These are phyloP conservation scores for Callocephalon fimbriatum DNA, from an alignment of 2,113 vertebrate genomes.

Conservation along the genomic window DNA sequence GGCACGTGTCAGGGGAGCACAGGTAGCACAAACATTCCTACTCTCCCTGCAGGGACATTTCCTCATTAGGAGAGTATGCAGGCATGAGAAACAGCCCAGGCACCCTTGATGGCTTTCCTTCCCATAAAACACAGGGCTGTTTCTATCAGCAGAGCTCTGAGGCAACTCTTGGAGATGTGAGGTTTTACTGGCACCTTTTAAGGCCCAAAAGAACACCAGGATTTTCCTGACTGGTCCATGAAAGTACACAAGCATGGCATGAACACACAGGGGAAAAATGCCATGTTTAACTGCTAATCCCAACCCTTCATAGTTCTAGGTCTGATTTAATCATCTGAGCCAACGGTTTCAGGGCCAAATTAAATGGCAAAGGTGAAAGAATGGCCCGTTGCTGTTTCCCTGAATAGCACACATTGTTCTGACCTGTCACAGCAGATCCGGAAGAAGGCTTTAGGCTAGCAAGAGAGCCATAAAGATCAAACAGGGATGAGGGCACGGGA, in stretches of 20 bases:
- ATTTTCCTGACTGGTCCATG: neutral
- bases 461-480: slow-evolving; percentile 1
- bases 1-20: neutral
- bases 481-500: neutral
- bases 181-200: neutral
- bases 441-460: neutral
- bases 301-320: neutral
- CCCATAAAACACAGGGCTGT: neutral
- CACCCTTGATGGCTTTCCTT: neutral
- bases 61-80: neutral
- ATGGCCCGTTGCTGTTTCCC: neutral
- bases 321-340: slow-evolving; percentile 43
- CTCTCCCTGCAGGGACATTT: neutral
- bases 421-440: slow-evolving; percentile 44
- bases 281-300: neutral
- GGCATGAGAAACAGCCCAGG: neutral
- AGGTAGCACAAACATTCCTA: neutral
- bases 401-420: slow-evolving; percentile 34
- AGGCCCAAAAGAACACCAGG: neutral
- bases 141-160: neutral
- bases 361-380: slow-evolving; percentile 30
- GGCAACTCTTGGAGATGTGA: rapidly evolving
- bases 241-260: neutral
- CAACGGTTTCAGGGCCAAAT: slow-evolving; percentile 40
- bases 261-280: rapidly evolving